Percentiles rank a stretch among this genome's conserved stretches.
Evolutionary conservation across 1,140 invertebrate species (phyloP).

Genomic region (Eurosta solidaginis): DNA sequence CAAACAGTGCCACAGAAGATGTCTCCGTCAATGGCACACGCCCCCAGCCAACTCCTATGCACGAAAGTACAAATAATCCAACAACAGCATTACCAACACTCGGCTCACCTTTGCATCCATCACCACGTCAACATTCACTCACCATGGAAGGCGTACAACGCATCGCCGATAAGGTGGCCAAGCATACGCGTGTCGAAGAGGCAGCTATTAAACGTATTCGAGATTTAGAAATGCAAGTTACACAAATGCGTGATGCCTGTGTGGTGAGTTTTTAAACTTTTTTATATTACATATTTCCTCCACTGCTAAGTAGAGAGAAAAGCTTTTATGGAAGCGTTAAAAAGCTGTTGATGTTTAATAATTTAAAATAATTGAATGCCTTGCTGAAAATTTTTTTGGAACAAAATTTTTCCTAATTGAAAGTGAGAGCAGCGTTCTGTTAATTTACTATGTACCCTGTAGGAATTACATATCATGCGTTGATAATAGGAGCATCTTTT

Average conservation of each 20-base stretch:
- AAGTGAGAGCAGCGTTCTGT: neutral
- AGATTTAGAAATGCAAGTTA: constrained; percentile 76
- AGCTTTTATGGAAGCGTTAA: neutral
- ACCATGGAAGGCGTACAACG: constrained; percentile 65
- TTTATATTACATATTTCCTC: neutral
- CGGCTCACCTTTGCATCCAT: constrained; percentile 41
- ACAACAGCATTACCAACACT: constrained; percentile 35
- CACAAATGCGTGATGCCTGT: constrained; percentile 60
- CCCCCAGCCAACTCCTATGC: neutral
- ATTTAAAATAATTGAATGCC: neutral
- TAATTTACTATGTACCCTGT: neutral
- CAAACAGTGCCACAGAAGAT: constrained; percentile 73
- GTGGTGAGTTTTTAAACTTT: constrained; percentile 64
- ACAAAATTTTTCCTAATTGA: neutral
- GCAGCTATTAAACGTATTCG: constrained; percentile 73
- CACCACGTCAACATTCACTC: constrained; percentile 49
- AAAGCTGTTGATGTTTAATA: neutral
- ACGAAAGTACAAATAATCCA: neutral
- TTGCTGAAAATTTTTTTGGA: neutral
- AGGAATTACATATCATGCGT: neutral
- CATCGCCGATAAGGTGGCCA: constrained; percentile 70
- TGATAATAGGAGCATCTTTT: neutral
- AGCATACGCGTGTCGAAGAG: constrained; percentile 73
- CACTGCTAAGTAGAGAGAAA: neutral
- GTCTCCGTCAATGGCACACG: constrained; percentile 67